Evolutionary conservation across 2,888 invertebrate species (phyloP).

Genomic region (Napeogenes sylphis): DNA sequence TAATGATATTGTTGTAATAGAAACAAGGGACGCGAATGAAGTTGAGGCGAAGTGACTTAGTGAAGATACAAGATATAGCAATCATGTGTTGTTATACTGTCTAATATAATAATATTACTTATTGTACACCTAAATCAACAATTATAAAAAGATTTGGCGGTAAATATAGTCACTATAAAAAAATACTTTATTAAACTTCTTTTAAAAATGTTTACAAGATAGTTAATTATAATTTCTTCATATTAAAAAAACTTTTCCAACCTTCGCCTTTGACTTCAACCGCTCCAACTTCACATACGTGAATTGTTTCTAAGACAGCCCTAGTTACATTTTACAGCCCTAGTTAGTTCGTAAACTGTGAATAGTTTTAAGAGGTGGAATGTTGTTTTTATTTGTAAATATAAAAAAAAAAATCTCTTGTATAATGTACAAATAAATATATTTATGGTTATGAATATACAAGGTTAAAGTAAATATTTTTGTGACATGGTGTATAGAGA

Average conservation of each 20-base stretch:
- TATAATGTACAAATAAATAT: conserved; percentile 73
- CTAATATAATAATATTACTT: too few relatives aligned
- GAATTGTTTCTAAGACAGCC: conserved; percentile 19
- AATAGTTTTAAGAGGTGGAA: conserved; percentile 59
- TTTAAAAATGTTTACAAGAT: too few relatives aligned
- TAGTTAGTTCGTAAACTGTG: conserved; percentile 53
- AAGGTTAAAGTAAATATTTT: conserved; percentile 69
- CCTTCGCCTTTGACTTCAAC: neutral
- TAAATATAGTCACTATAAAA: too few relatives aligned
- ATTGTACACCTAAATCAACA: too few relatives aligned
- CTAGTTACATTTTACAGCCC: conserved; percentile 60
- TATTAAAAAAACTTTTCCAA: neutral
- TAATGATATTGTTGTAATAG: neutral
- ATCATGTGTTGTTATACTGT: too few relatives aligned
- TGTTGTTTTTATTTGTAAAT: conserved; percentile 71
- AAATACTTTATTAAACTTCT: too few relatives aligned
- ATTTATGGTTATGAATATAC: conserved; percentile 63
- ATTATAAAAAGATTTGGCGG: too few relatives aligned
- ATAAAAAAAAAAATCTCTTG: conserved; percentile 30
- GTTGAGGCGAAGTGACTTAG: too few relatives aligned
- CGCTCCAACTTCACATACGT: neutral
- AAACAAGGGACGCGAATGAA: too few relatives aligned
- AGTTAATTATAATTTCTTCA: too few relatives aligned
- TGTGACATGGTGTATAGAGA: conserved; percentile 71
- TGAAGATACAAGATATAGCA: too few relatives aligned